These are phyloP conservation scores for Drosophila biarmipes DNA, from an alignment of 1,140 invertebrate genomes.

Conservation along the genomic window DNA sequence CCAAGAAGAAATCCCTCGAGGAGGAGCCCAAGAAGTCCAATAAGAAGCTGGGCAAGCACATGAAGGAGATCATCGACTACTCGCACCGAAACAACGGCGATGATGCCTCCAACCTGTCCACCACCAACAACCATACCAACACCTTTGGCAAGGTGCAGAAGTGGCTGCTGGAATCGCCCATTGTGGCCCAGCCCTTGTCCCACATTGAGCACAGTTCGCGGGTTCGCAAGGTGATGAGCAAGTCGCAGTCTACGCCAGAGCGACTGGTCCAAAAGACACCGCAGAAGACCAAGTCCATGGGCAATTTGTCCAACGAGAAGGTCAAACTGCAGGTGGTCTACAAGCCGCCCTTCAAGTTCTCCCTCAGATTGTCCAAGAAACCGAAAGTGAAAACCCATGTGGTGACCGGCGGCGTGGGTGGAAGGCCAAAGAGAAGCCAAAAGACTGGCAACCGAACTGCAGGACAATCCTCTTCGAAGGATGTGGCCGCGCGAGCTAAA, in stretches of 20 bases:
- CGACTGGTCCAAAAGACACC: constrained; percentile 73
- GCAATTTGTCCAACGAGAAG: constrained; percentile 86
- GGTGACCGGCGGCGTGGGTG: constrained; percentile 47
- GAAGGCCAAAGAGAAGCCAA: constrained; percentile 57
- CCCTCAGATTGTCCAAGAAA: constrained; percentile 90
- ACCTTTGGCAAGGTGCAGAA: constrained; percentile 93
- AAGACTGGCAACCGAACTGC: constrained; percentile 40
- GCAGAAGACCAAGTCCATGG: constrained; percentile 81
- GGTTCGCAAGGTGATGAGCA: constrained; percentile 79
- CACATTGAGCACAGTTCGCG: constrained; percentile 87
- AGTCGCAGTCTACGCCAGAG: constrained; percentile 80
- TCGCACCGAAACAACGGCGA: constrained; percentile 73
- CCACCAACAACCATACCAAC: constrained; percentile 88
- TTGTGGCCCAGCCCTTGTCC: constrained; percentile 84
- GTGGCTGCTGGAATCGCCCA: constrained; percentile 91
- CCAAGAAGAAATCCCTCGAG: constrained; percentile 72
- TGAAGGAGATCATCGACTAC: constrained; percentile 92
- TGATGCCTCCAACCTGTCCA: constrained; percentile 80
- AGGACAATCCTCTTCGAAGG: constrained; percentile 51
- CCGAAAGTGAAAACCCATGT: constrained; percentile 86
- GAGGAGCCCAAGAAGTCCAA: constrained; percentile 83
- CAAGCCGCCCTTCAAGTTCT: constrained; percentile 94
- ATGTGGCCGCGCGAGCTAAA: constrained; percentile 56
- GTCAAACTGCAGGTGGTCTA: constrained; percentile 92
- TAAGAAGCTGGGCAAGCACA: constrained; percentile 85